These are phyloP conservation scores for Saxidomus purpurata DNA, from an alignment of 1,140 invertebrate species.

Conservation along the genomic window DNA sequence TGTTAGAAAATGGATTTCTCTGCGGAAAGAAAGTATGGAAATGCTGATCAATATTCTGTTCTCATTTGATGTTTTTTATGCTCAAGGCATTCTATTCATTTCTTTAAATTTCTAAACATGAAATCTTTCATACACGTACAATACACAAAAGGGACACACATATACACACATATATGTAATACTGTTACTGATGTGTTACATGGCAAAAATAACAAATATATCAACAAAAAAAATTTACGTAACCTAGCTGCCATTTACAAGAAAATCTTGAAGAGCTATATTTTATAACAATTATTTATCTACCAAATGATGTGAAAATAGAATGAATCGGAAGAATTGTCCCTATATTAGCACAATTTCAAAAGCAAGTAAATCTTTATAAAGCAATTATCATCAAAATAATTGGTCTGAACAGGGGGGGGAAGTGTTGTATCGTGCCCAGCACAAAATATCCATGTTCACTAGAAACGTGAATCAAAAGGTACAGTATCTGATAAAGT, in stretches of 20 bases:
- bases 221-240: constrained; percentile 35
- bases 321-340: neutral
- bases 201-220: constrained; percentile 33
- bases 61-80: no score
- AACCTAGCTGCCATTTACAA: constrained; percentile 45
- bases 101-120: no score
- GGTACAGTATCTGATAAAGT: neutral
- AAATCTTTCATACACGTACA: neutral
- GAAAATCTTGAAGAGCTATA: neutral
- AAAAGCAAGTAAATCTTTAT: neutral
- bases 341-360: neutral
- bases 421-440: neutral
- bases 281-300: neutral
- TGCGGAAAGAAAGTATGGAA: no score
- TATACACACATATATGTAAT: constrained; percentile 20
- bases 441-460: constrained; percentile 19
- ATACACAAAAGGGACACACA: neutral
- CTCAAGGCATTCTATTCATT: no score
- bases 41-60: no score
- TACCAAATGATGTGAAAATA: constrained; percentile 26
- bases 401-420: constrained; percentile 9
- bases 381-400: neutral
- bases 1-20: no score
- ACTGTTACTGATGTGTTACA: constrained; percentile 39
- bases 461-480: constrained; percentile 22